These are phyloP conservation scores for Pholis gunnellus DNA, from an alignment of 2,113 vertebrate species.

Conservation along the genomic window DNA sequence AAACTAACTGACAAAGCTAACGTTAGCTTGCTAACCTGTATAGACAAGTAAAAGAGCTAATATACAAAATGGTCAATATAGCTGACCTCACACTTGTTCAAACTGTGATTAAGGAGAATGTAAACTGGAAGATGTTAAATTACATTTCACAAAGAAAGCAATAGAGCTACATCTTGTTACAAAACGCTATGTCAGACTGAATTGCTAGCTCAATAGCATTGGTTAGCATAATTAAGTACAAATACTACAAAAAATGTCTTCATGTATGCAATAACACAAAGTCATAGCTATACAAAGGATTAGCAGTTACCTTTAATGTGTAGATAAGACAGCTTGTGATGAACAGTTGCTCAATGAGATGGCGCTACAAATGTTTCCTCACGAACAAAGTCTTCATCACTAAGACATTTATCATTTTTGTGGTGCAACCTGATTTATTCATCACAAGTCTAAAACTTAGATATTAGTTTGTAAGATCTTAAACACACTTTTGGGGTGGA, in stretches of 20 bases:
- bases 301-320: neutral
- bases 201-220: neutral
- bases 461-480: neutral
- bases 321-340: neutral
- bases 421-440: neutral
- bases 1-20: neutral
- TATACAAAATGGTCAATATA: neutral
- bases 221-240: neutral
- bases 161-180: neutral
- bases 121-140: neutral
- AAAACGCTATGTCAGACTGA: neutral
- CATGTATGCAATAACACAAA: neutral
- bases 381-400: neutral
- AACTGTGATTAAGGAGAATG: neutral
- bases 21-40: neutral
- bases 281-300: neutral
- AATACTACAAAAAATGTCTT: neutral
- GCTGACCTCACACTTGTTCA: neutral
- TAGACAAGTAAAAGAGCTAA: neutral
- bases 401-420: neutral
- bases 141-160: neutral
- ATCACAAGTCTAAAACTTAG: neutral
- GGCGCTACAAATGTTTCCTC: neutral
- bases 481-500: neutral
- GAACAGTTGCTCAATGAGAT: neutral